Percentiles rank a stretch among this genome's conserved stretches.
Evolutionary conservation across 2,888 invertebrate genomes (phyloP).

Genomic region (Habrosyne pyritoides): DNA sequence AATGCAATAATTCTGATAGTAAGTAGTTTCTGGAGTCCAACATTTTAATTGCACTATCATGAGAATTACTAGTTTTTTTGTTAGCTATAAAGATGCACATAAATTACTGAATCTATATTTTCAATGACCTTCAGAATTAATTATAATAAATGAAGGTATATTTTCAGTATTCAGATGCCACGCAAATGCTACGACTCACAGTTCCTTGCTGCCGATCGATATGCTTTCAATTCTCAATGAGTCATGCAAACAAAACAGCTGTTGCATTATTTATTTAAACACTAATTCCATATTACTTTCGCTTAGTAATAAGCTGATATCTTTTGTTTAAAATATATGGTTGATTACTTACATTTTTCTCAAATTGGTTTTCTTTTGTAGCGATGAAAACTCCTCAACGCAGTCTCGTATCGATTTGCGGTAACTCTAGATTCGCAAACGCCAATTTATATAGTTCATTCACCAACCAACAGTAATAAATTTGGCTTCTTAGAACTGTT

Average conservation of each 20-base stretch:
- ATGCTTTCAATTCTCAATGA: not conserved
- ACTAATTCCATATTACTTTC: not conserved
- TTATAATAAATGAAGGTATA: no score
- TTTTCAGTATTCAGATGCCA: not conserved
- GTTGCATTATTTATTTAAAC: not conserved
- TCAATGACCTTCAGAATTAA: no score
- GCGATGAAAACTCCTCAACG: constrained; percentile 10
- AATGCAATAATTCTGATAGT: no score
- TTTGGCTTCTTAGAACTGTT: constrained; percentile 45
- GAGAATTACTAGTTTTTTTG: no score
- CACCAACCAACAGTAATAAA: constrained; percentile 44
- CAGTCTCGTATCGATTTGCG: constrained; percentile 31
- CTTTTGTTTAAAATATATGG: not conserved
- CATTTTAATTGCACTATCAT: no score
- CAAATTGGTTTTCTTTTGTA: constrained; percentile 13
- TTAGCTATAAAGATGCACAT: no score
- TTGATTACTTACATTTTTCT: constrained; percentile 10
- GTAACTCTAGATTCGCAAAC: constrained; percentile 20
- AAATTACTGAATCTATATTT: no score
- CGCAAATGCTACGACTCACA: not conserved
- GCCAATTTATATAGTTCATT: constrained; percentile 35
- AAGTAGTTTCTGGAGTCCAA: no score
- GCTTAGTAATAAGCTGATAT: not conserved
- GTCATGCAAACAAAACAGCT: not conserved
- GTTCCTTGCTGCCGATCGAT: not conserved